Base-by-base conservation (phyloP, 2,888 invertebrate genomes). In the Volucella bombylans region DNA sequence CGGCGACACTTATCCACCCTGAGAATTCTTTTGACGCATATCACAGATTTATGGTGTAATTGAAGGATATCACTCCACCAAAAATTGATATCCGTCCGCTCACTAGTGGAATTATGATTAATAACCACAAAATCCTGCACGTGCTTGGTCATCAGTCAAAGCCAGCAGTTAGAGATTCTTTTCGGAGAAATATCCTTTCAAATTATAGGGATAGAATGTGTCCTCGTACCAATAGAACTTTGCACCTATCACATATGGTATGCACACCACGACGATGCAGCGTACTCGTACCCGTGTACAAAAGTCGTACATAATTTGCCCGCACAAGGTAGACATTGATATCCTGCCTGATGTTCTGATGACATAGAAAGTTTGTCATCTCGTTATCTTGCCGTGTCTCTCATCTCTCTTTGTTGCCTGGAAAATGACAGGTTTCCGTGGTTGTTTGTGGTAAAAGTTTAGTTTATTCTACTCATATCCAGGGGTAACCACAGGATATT, bases 391-490 rank as follows among this genome's bases (percentile, higher is more conserved):
- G 23, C 8, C 15, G 59, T 50, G 10, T 4, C 10, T 23, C n/a
- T 59, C 41, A 10, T 12, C 18, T 55, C 43, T 64, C 10, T 55
- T 50, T 49, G 50, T 52, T 73, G 78, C 64, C 52, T 65, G 47
- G 52, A 50, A 79, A 79, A 83, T 79, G 41, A 50, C 73, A 72
- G 82, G 72, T 78, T 73, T 72, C 62, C 14, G 50, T 57, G 68
- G 64, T 68, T 64, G 41, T 54, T 15, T 14, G 18, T 47, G 61
- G 61, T 67, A 8, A 45, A 14, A 18, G 23, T 45, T 54, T 18
- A 23, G 74, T 49, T 64, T 72, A 47, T 64, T 59, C 59, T 74
- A 54, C 64, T 73, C 68, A 69, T 31, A 68, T 18, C 47, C 61
- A 82, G 31, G 31, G 72, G 41, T 73, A 69, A 79, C 68, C 68